These are phyloP conservation scores for Scyliorhinus canicula DNA, from an alignment of 2,797 vertebrate species.

Conservation along the genomic window DNA sequence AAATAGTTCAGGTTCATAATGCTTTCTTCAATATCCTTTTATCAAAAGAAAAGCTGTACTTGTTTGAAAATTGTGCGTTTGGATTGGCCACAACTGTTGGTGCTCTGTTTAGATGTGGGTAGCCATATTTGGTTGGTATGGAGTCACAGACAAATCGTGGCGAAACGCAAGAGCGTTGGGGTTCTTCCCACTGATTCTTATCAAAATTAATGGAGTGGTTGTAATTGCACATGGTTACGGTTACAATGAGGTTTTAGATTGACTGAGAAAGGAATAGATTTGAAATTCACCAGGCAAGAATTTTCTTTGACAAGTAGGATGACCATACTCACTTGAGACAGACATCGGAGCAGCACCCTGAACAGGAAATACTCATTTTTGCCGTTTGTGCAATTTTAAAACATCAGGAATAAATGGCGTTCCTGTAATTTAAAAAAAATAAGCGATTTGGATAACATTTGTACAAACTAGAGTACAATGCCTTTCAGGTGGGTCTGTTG, in stretches of 20 bases:
- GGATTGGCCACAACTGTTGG: neutral
- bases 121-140: neutral
- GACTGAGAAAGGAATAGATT: neutral
- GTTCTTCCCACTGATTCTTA: neutral
- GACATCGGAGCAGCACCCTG: neutral
- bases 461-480: neutral
- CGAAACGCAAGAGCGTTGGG: no score
- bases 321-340: neutral
- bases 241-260: neutral
- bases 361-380: neutral
- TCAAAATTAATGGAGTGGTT: neutral
- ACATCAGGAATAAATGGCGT: neutral
- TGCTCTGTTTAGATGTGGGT: neutral
- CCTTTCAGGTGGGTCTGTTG: neutral
- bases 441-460: neutral
- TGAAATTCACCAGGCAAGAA: neutral
- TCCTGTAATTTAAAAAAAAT: neutral
- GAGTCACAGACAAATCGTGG: no score
- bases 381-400: neutral
- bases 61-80: neutral
- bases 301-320: no score
- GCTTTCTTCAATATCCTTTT: neutral
- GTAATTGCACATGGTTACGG: neutral
- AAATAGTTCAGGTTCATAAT: neutral
- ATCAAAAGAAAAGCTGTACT: no score